A percentile compares a stretch with the other conserved stretches of the same genome.
phyloP scores from a whole-genome alignment of 2,113 vertebrate genomes.

The Hippocampus mohnikei region DNA sequence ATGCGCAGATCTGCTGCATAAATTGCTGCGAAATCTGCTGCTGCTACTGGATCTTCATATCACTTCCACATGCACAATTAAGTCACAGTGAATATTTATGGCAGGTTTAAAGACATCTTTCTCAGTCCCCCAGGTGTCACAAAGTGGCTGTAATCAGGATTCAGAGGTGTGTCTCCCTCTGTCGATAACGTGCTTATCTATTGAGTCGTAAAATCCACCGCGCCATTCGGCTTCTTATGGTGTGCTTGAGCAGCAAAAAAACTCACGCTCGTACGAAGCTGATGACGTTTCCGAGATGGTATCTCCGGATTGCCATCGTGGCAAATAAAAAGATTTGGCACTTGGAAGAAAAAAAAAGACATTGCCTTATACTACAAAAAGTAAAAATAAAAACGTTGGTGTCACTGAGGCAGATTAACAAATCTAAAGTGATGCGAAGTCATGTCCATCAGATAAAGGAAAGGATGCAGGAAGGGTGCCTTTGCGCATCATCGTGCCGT shows the following conservation, averaged over 20 bases:
- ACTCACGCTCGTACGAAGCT: not conserved
- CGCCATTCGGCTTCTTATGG: conserved; percentile 34
- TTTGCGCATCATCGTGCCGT: conserved; percentile 8
- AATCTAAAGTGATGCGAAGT: conserved; percentile 7
- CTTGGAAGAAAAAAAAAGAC: no score
- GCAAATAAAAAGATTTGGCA: not conserved
- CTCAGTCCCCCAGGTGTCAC: conserved; percentile 71
- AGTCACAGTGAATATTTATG: conserved; percentile 77
- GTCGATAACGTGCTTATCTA: conserved; percentile 59
- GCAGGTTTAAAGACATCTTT: conserved; percentile 63
- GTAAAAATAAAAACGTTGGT: not conserved
- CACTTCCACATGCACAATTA: conserved; percentile 71
- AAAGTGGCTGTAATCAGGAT: conserved; percentile 75
- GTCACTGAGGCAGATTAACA: conserved; percentile 29
- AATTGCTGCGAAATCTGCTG: conserved; percentile 56
- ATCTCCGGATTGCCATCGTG: not conserved
- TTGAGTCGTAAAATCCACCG: conserved; percentile 60
- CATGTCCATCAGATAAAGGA: conserved; percentile 14
- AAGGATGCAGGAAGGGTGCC: conserved; percentile 9
- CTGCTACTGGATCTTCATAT: conserved; percentile 61
- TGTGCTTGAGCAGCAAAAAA: conserved; percentile 33
- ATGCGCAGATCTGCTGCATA: conserved; percentile 39
- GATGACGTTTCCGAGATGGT: not conserved
- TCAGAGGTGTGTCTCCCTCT: conserved; percentile 54
- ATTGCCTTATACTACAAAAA: not conserved